Base-by-base conservation (phyloP, 2,888 invertebrate genomes). In the Baronia brevicornis region DNA sequence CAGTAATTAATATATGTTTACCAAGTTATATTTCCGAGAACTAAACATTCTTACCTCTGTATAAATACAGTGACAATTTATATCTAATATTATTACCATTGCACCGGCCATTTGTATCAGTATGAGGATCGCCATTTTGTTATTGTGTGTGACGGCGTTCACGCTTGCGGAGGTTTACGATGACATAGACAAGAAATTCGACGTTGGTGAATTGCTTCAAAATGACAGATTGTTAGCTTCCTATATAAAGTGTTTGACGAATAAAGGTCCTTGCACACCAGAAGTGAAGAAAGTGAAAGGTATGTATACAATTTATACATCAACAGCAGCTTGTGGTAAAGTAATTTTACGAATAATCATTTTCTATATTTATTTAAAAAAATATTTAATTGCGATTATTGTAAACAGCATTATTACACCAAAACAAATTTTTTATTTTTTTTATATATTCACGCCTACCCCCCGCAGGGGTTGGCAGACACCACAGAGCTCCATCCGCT, bases 211-310 rank as follows among this genome's bases (percentile, higher is more conserved):
- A 60, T 87, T 92, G 33, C 63, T 93, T 7, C 57, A 54, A 5
- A 93, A 89, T 58, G 88, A 90, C 2, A 86, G 91, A 36, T 67
- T 93, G 17, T 66, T 92, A 14, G 82, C 85, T 19, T 86, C 88
- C 28, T 92, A 93, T 50, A 67, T 89, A 5, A 88, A 89, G 39
- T 93, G 93, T 52, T 64, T 93, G 40, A 64, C 92, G 43, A 86
- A 86, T 8, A 74, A 82, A 38, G 90, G 89, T 23, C 87, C 86
- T 2, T 93, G 93, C 58, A 91, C 90, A 0, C 85, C 91, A 4
- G 91, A 92, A 67, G 89, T 88, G 22, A 87, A 87, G 48, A 87
- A 89, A 74, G 69, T 92, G 1, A 92, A 90, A 80, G 87, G 92
- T 92, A 75, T 84, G 43, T 34, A 24, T 25, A 6, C 3, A 7